Evolutionary conservation across 2,888 invertebrate species (phyloP).

Genomic region (Periphyllus acericola): DNA sequence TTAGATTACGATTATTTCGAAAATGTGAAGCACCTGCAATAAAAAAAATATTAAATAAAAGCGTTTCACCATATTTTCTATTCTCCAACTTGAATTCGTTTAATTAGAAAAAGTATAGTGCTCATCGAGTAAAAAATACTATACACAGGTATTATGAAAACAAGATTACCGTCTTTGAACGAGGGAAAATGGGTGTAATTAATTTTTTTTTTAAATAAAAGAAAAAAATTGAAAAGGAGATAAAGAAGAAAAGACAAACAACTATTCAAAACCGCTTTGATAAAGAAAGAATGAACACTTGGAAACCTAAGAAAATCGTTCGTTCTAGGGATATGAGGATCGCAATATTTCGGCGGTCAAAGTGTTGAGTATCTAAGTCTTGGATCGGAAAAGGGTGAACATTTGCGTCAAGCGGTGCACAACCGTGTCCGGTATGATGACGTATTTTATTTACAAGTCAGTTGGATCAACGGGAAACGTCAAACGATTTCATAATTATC

Average conservation of each 20-base stretch:
- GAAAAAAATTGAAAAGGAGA: background rate
- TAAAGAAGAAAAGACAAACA: background rate
- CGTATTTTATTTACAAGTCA: too few species aligned
- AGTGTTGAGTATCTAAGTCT: background rate
- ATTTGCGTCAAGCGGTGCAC: too few species aligned
- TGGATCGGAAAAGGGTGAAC: too few species aligned
- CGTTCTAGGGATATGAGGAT: background rate
- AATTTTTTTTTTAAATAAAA: background rate
- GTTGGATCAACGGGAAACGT: too few species aligned
- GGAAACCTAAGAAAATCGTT: background rate
- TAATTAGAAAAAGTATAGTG: background rate
- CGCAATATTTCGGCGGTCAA: background rate
- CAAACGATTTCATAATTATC: too few species aligned
- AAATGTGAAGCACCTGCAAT: background rate
- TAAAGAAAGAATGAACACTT: background rate
- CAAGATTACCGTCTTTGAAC: too few species aligned
- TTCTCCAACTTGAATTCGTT: background rate
- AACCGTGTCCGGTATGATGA: too few species aligned
- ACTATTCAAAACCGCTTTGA: background rate
- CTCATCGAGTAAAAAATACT: background rate
- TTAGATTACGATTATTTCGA: too few species aligned
- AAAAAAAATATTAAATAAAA: background rate
- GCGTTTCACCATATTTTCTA: background rate
- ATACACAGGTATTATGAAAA: background rate
- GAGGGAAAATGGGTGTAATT: background rate